Base-by-base conservation (phyloP, 2,888 invertebrate species). In the Pogonocherus hispidulus region DNA sequence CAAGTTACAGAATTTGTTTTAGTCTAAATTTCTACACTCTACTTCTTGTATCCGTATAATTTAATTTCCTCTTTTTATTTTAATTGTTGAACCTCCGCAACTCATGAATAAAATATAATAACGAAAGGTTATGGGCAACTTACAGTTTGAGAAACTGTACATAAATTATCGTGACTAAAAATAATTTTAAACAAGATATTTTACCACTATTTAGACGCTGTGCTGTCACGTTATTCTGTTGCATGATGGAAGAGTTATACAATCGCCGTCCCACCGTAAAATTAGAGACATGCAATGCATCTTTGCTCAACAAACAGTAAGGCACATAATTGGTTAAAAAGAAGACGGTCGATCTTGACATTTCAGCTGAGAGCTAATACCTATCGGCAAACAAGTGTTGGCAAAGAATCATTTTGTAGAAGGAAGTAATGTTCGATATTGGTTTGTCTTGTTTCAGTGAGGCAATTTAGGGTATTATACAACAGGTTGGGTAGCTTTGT, bases 201-300 rank as follows among this genome's bases (percentile, higher is more conserved):
- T 3, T 51, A 22, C 8, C 14, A 49, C 20, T 22, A 23, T n/a
- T 20, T 19, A 16, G 18, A 47, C 3, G 20, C 11, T 19, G 18
- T 19, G 6, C 1, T n/a, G 27, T 22, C 16, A 51, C 23, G 22
- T 27, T 51, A 51, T 51, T 49, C 16, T 14, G 2, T 22, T 14
- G 41, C 41, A 41, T 41, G 41, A 41, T 41, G 41, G n/a, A 2
- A 41, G 4, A 41, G 41, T 51, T 51, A 51, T 51, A 51, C 51
- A 51, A 51, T 51, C 16, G 9, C 27, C 16, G 27, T 51, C 27
- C n/a, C 16, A 51, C 51, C 51, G 51, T 14, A 51, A 51, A 51
- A 51, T 27, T 51, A 51, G 14, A 51, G 27, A 51, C 51, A 51
- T 23, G 51, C 51, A n/a, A n/a, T 3, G 51, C 18, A 14, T 23